Conservation (phyloP, 2,113 vertebrate species). For the Callopanchax toddi region DNA sequence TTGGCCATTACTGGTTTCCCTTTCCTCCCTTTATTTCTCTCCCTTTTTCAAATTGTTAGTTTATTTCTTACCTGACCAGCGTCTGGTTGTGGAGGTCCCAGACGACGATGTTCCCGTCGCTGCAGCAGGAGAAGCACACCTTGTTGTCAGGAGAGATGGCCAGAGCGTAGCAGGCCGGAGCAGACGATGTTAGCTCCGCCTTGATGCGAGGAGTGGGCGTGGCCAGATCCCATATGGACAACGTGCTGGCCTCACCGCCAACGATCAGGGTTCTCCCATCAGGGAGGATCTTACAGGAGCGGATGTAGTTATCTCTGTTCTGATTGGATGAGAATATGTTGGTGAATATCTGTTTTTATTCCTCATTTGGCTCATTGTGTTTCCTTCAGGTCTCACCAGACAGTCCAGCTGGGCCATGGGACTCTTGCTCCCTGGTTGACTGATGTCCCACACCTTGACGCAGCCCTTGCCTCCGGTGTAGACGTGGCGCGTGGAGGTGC, state of each 20-base stretch:
- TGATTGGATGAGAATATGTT: slow-evolving; percentile 35
- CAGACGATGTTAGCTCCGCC: slow-evolving; percentile 86
- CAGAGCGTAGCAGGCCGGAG: slow-evolving; percentile 87
- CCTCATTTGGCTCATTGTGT: no score
- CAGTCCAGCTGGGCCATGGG: slow-evolving; percentile 79
- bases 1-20: background rate
- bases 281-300: slow-evolving; percentile 82
- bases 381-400: slow-evolving; percentile 69
- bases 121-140: slow-evolving; percentile 91
- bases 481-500: slow-evolving; percentile 87
- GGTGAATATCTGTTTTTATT: background rate
- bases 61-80: slow-evolving; percentile 76
- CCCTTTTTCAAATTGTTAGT: background rate
- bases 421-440: slow-evolving; percentile 79
- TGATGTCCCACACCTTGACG: slow-evolving; percentile 93
- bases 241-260: slow-evolving; percentile 85
- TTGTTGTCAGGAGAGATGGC: slow-evolving; percentile 90
- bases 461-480: slow-evolving; percentile 91
- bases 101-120: slow-evolving; percentile 87
- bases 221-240: slow-evolving; percentile 83
- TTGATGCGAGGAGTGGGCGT: slow-evolving; percentile 88
- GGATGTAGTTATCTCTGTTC: slow-evolving; percentile 89
- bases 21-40: background rate
- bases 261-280: slow-evolving; percentile 86
- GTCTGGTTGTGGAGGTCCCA: slow-evolving; percentile 89